Evolutionary conservation across 2,888 invertebrate genomes (phyloP).

Genomic region (Spodoptera exigua): DNA sequence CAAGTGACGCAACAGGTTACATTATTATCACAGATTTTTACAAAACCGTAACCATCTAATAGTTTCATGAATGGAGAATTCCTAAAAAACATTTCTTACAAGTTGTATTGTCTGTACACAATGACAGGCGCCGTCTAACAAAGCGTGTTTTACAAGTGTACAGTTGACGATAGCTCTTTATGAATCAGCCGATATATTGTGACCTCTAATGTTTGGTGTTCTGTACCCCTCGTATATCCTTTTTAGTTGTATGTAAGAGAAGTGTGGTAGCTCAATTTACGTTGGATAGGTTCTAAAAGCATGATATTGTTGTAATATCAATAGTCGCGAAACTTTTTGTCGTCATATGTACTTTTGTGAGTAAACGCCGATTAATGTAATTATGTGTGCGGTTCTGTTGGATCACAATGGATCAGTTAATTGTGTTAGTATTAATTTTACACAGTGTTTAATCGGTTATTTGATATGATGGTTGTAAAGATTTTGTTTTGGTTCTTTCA

Average conservation of each 20-base stretch:
- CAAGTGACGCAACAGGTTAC: slow-evolving; percentile 78
- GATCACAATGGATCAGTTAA: slow-evolving; percentile 51
- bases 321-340: slow-evolving; percentile 86
- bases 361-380: slow-evolving; percentile 81
- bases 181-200: slow-evolving; percentile 78
- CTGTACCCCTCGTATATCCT: slow-evolving; percentile 60
- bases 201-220: slow-evolving; percentile 73
- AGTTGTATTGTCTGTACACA: slow-evolving; percentile 87
- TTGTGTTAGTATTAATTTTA: slow-evolving; percentile 56
- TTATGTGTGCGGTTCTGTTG: slow-evolving; percentile 75
- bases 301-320: slow-evolving; percentile 87
- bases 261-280: slow-evolving; percentile 68
- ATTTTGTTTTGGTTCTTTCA: slow-evolving; percentile 5
- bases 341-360: slow-evolving; percentile 81
- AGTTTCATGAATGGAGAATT: slow-evolving; percentile 86
- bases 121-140: slow-evolving; percentile 87
- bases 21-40: slow-evolving; percentile 79
- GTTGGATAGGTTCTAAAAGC: slow-evolving; percentile 84
- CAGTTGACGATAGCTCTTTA: slow-evolving; percentile 88
- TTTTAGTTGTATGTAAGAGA: slow-evolving; percentile 59
- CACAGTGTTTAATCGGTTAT: slow-evolving; percentile 39
- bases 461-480: slow-evolving; percentile 21
- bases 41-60: slow-evolving; percentile 82
- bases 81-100: slow-evolving; percentile 89
- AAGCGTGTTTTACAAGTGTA: slow-evolving; percentile 87